Evolutionary conservation across 2,888 invertebrate species (phyloP), one percentile per base, ranked within the genome.

Genomic region (Cryptocheilus praepositus): DNA sequence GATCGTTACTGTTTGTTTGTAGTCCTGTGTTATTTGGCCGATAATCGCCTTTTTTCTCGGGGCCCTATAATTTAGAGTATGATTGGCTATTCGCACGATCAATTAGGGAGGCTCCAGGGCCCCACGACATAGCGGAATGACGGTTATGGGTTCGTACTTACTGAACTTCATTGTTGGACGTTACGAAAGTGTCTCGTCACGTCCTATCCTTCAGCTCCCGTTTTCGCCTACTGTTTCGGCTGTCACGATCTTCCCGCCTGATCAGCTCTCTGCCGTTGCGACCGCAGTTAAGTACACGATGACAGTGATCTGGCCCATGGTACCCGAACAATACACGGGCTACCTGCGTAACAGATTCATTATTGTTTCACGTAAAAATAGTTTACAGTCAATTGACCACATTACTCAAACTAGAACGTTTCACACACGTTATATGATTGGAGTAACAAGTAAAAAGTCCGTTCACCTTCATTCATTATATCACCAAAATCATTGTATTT

Each of bases 111-210:
- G 44, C 57, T 45, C 51, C 46, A 49, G 62, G 71, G 51, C 69
- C 70, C 58, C 46, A 57, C 60, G 63, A 65, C 45, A 54, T 46
- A 67, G 51, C 52, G 69, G 57, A 57, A 54, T 68, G 52, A 71
- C 61, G 67, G 67, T 70, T 74, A 63, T 28, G 55, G 55, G 53
- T 74, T 56, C 45, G 52, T 54, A 55, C 57, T 68, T 28, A 53
- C 52, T 18, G 45, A 36, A 63, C 77, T 73, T 80, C 67, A 67
- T 77, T 81, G 74, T 71, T 52, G 49, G 59, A 54, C 67, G 70
- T 77, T 80, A 65, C 18, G 76, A 85, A 84, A 83, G 59, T 79
- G 81, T 75, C 77, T 55, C 70, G 84, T 85, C 85, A 85, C 81
- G 81, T 85, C 83, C 84, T 80, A 82, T 56, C 73, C 36, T 44